phyloP scores from a whole-genome alignment of 2,113 vertebrate species.

The Corythornis cristatus region DNA sequence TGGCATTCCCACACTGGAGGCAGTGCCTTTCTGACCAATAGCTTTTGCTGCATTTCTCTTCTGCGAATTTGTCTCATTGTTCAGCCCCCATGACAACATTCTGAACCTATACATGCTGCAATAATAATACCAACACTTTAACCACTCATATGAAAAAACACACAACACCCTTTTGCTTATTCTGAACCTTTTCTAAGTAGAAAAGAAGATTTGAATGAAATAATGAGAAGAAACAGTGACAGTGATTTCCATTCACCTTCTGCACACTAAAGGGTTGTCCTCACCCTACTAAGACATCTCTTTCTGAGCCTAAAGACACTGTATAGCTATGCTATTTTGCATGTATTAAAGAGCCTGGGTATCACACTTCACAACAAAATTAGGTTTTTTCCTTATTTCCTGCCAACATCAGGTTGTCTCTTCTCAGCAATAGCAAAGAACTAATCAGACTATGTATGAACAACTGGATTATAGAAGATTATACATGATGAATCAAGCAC shows the following conservation, averaged over 20 bases:
- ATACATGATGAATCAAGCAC: neutral
- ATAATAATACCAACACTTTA: neutral
- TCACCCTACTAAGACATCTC: neutral
- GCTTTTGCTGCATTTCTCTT: neutral
- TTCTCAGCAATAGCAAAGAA: neutral
- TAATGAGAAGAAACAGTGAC: neutral
- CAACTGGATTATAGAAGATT: neutral
- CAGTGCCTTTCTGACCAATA: neutral
- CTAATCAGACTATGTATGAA: neutral
- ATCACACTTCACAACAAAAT: neutral
- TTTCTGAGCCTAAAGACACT: neutral
- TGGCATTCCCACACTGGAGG: rapidly evolving
- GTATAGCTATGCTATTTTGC: neutral
- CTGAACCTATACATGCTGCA: neutral
- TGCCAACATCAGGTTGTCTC: neutral
- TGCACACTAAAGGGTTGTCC: neutral
- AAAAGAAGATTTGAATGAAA: neutral
- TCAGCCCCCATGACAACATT: neutral
- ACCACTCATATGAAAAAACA: neutral
- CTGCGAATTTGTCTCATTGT: neutral
- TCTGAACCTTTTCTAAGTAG: neutral
- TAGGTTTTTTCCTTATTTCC: neutral
- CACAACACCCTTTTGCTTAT: neutral
- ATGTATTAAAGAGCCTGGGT: neutral
- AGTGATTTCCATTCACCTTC: neutral